Conservation (phyloP, 2,797 vertebrate genomes). For the Scolopax rusticola region DNA sequence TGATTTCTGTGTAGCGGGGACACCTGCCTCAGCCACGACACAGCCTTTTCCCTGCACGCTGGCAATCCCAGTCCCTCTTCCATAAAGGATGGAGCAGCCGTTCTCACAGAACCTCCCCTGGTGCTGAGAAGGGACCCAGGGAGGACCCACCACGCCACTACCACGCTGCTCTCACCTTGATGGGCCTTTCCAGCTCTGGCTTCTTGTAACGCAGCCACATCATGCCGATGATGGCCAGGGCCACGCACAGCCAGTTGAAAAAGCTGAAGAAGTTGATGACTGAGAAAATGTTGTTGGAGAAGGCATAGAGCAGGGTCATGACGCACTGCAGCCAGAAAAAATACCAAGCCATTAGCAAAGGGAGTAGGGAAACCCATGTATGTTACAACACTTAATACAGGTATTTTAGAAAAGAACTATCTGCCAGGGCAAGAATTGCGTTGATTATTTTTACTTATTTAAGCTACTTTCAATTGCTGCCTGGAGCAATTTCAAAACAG, state of each 20-base stretch:
- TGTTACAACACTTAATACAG: not conserved
- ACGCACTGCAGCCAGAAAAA: conserved; percentile 81
- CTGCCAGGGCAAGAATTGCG: not conserved
- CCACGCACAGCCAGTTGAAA: conserved; percentile 99
- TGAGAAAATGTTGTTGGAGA: conserved; percentile 95
- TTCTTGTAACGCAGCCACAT: conserved; percentile 96
- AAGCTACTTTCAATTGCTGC: not conserved
- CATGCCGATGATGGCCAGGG: conserved; percentile 95
- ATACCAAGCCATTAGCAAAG: not conserved
- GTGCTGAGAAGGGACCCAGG: not conserved
- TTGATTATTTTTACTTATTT: not conserved
- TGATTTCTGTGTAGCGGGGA: not conserved
- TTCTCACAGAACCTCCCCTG: not conserved
- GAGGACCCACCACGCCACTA: not conserved
- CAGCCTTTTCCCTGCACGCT: not conserved
- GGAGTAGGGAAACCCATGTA: rapidly evolving
- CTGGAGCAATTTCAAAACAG: not conserved
- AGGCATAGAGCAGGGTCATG: conserved; percentile 97
- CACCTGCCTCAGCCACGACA: not conserved
- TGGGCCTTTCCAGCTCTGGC: conserved; percentile 93
- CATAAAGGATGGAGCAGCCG: rapidly evolving
- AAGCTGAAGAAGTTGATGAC: conserved; percentile 99
- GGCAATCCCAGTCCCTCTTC: not conserved
- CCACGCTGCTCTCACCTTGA: conserved; percentile 84
- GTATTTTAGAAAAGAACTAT: not conserved